Base-by-base conservation (phyloP, 2,888 invertebrate genomes). In the Hyposoter didymator region DNA sequence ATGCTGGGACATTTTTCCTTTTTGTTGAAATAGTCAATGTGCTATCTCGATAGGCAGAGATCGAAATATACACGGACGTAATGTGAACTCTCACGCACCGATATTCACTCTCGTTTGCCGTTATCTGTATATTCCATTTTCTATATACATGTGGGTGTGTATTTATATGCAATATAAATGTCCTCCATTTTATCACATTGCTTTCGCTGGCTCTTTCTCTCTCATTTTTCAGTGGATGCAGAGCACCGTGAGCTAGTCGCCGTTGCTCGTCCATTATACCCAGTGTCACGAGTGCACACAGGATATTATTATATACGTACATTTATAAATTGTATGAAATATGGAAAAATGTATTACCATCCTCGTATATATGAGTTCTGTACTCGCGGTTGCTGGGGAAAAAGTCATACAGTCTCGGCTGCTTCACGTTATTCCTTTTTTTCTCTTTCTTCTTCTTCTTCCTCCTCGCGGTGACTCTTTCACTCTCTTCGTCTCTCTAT, bases 341-440 rank as follows among this genome's bases (percentile, higher is more conserved):
- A 85, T 82, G 85, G 85, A 82, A 85, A 85, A 85, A 82, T 79
- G 82, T 85, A 82, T 82, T 79, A 85, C 82, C 82, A 85, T 85
- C 66, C 67, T 22, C 43, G 67, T 75, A 67, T 73, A 73, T 52
- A 39, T 22, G 62, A 45, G 67, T 75, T 32, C 10, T 32, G 82
- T 74, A 55, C 67, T 45, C 67, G 82, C 35, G 59, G 82, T 74
- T 73, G 32, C 72, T 74, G 69, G 72, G 72, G 67, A 59, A 79
- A 73, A 74, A 79, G 69, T 69, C 83, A 28, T 62, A 72, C 66
- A 64, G 78, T 73, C 67, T 52, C 19, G 73, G 73, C 52, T 75
- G 75, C 39, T 72, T 70, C 55, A 59, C 47, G 43, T 47, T 28
- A 52, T 64, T 49, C 49, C 12, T 43, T 69, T 39, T 28, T 49